phyloP scores from a whole-genome alignment of 2,113 vertebrate species.

The Phalacrocorax aristotelis region DNA sequence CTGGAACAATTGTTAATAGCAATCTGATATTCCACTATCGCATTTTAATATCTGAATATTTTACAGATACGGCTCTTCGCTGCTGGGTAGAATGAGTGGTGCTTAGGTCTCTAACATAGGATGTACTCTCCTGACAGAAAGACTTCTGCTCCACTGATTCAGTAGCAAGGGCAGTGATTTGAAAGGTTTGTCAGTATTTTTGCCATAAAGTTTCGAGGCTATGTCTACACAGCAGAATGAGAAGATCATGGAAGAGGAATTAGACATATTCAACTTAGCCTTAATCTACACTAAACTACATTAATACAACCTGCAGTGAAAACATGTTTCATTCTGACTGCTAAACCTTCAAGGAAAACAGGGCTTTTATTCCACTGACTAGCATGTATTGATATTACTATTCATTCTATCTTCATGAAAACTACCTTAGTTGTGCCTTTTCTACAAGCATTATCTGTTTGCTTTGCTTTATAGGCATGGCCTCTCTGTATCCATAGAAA shows the following conservation, averaged over 20 bases:
- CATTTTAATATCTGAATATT: neutral
- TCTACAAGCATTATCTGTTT: neutral
- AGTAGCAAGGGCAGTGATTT: neutral
- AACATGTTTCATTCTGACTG: neutral
- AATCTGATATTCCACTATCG: neutral
- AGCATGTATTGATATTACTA: neutral
- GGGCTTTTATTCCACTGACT: neutral
- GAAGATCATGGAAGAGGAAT: neutral
- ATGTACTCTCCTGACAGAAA: neutral
- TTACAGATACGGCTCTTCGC: fast-evolving
- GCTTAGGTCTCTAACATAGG: neutral
- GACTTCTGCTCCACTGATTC: neutral
- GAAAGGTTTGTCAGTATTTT: neutral
- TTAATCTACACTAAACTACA: neutral
- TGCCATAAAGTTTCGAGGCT: neutral
- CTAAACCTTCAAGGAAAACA: neutral
- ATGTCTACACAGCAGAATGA: neutral
- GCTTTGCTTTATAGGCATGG: neutral
- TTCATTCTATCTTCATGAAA: neutral
- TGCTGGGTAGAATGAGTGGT: neutral
- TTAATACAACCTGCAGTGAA: neutral
- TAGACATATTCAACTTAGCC: neutral
- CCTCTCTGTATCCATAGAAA: neutral
- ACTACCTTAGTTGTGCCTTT: neutral
- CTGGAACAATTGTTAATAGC: neutral